Conservation (phyloP, 2,888 invertebrate species). For the Tetanocera ferruginea region DNA sequence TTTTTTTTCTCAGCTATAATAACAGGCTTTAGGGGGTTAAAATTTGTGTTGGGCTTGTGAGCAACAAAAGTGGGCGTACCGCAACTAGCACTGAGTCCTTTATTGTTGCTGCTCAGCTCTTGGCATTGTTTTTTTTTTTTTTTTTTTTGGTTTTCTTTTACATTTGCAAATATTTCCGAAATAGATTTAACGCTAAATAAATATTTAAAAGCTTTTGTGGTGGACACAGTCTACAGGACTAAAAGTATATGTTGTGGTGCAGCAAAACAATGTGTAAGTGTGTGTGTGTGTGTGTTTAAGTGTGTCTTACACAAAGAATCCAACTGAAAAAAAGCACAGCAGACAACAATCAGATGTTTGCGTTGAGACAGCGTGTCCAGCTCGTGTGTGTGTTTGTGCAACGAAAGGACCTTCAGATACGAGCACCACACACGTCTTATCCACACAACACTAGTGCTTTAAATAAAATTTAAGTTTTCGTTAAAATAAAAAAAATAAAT, state of each 20-base stretch:
- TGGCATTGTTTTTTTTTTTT: background rate
- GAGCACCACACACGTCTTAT: too few species aligned
- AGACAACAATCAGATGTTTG: constrained; percentile 9
- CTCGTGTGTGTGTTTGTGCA: background rate
- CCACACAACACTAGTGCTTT: background rate
- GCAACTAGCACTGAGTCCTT: background rate
- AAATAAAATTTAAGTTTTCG: constrained; percentile 14
- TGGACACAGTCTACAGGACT: constrained; percentile 32
- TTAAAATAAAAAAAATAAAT: background rate
- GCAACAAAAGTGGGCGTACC: constrained; percentile 17
- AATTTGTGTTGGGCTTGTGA: background rate
- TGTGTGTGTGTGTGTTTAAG: background rate
- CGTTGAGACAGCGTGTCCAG: constrained; percentile 11
- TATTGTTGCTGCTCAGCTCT: background rate
- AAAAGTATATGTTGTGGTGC: constrained; percentile 28
- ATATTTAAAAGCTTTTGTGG: constrained; percentile 46
- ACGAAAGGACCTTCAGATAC: background rate
- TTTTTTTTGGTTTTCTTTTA: background rate
- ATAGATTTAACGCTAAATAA: constrained; percentile 49
- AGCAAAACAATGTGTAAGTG: background rate
- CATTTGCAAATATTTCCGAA: constrained; percentile 41
- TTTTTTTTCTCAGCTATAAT: background rate
- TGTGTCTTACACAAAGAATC: background rate
- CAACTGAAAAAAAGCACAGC: background rate
- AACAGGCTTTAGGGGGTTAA: background rate